These are phyloP conservation scores for Drosophila asahinai DNA, from an alignment of 1,140 invertebrate species.

Conservation along the genomic window DNA sequence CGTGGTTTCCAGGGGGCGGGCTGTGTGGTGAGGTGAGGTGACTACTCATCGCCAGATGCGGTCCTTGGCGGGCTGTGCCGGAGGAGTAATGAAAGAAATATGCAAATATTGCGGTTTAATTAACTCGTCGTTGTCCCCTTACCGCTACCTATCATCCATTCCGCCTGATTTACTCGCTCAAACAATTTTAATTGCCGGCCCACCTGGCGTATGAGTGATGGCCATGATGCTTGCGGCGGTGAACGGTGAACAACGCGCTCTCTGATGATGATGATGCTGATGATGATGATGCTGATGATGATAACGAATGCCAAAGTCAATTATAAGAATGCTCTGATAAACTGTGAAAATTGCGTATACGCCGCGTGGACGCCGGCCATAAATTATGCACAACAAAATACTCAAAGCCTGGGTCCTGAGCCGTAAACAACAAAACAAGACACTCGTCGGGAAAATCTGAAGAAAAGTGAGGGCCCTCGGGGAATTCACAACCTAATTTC, in stretches of 20 bases:
- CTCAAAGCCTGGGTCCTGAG: constrained; percentile 30
- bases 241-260: background rate
- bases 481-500: constrained; percentile 68
- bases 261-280: background rate
- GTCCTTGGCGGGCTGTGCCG: constrained; percentile 33
- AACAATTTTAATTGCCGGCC: constrained; percentile 66
- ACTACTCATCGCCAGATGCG: constrained; percentile 40
- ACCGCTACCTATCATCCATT: background rate
- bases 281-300: constrained; percentile 24
- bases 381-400: constrained; percentile 72
- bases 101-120: constrained; percentile 83
- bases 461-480: constrained; percentile 41
- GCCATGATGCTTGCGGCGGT: constrained; percentile 3
- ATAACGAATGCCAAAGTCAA: constrained; percentile 56
- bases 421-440: constrained; percentile 72
- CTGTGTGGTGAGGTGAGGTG: background rate
- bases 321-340: constrained; percentile 54
- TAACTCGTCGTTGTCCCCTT: constrained; percentile 55
- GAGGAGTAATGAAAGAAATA: constrained; percentile 65
- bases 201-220: constrained; percentile 70
- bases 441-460: constrained; percentile 39
- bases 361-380: constrained; percentile 39
- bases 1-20: background rate
- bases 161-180: constrained; percentile 42
- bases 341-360: constrained; percentile 64